Conservation (phyloP, 2,113 vertebrate genomes). For the Chaetodon trifascialis region DNA sequence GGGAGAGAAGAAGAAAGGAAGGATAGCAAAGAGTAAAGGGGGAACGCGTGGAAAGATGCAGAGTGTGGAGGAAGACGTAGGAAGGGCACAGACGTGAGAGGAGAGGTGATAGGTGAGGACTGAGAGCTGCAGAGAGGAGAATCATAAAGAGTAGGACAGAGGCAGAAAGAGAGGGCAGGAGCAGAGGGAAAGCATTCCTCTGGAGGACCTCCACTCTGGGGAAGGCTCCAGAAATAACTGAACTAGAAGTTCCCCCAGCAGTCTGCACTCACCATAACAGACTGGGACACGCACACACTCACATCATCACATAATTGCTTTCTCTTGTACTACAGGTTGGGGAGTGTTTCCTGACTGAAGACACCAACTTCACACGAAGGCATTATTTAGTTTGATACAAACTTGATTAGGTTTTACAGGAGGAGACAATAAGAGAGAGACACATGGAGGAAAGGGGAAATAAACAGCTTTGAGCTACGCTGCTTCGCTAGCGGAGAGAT, state of each 20-base stretch:
- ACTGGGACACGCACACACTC: constrained; percentile 32
- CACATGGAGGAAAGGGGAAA: constrained; percentile 51
- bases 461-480: constrained; percentile 76
- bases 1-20: constrained; percentile 2
- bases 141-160: constrained; percentile 51
- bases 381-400: constrained; percentile 86
- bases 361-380: constrained; percentile 83
- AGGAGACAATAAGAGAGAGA: constrained; percentile 29
- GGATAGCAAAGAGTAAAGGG: constrained; percentile 1
- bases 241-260: constrained; percentile 77
- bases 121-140: constrained; percentile 21
- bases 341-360: constrained; percentile 82
- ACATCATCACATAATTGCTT: constrained; percentile 69
- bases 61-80: background rate
- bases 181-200: constrained; percentile 74
- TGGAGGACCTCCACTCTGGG: constrained; percentile 74
- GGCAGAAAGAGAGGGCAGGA: constrained; percentile 59
- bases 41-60: background rate
- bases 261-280: constrained; percentile 46
- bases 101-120: constrained; percentile 50
- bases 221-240: constrained; percentile 83
- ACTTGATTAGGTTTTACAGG: constrained; percentile 84
- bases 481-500: constrained; percentile 81
- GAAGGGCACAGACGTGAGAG: background rate
- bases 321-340: constrained; percentile 82